Conservation (phyloP, 2,888 invertebrate genomes). For the Athrips mouffetella region DNA sequence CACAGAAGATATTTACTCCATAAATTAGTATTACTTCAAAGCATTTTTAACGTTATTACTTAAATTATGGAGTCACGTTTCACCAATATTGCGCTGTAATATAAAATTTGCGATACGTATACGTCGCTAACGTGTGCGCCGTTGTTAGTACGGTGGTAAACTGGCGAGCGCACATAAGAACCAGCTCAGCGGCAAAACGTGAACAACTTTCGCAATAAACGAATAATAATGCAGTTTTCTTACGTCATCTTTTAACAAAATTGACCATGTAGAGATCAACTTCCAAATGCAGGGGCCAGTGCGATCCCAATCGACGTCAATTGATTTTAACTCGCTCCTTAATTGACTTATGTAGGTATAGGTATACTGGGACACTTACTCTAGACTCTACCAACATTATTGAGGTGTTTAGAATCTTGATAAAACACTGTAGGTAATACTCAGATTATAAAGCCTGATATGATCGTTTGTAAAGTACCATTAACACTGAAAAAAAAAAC, state of each 20-base stretch:
- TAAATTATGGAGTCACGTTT: slow-evolving; percentile 6
- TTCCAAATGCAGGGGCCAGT: slow-evolving; percentile 4
- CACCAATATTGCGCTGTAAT: slow-evolving; percentile 1
- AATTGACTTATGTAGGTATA: no score
- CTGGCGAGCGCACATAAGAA: slow-evolving; percentile 19
- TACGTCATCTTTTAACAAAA: slow-evolving; percentile 30
- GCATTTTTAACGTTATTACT: neutral
- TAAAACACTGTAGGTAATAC: no score
- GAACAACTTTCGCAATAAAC: slow-evolving; percentile 28
- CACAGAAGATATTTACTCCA: neutral
- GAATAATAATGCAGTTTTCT: slow-evolving; percentile 23
- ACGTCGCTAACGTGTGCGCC: slow-evolving; percentile 21
- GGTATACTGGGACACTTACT: no score
- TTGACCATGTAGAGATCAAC: slow-evolving; percentile 22
- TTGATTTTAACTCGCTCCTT: slow-evolving; percentile 3
- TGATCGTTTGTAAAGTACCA: no score
- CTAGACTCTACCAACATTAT: no score
- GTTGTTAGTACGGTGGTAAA: slow-evolving; percentile 22
- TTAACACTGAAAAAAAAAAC: no score
- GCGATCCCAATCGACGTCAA: neutral
- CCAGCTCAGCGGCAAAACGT: slow-evolving; percentile 4
- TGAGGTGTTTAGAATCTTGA: no score
- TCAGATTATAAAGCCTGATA: no score
- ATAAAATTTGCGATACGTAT: neutral
- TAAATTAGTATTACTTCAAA: neutral